Conservation (phyloP, 2,888 invertebrate genomes). For the Cephalotes varians region DNA sequence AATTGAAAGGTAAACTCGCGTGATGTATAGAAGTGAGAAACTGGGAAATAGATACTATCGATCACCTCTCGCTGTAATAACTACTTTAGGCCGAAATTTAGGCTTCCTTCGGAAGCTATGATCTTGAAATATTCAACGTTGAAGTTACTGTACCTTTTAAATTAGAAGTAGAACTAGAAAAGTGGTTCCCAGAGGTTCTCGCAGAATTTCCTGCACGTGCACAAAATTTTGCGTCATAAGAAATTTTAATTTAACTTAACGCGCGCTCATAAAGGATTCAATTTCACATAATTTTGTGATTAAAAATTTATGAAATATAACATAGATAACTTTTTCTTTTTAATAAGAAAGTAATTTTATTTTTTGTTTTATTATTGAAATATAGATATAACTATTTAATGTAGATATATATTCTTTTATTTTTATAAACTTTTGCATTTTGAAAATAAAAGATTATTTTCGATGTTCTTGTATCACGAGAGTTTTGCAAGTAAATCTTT, state of each 20-base stretch:
- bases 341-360: neutral
- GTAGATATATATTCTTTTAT: neutral
- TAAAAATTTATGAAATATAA: neutral
- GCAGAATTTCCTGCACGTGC: neutral
- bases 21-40: neutral
- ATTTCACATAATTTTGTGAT: neutral
- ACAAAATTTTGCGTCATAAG: neutral
- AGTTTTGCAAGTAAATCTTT: neutral
- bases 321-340: neutral
- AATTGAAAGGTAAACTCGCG: constrained; percentile 38
- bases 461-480: neutral
- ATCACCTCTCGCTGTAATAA: constrained; percentile 6
- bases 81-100: neutral
- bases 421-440: neutral
- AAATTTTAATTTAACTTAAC: neutral
- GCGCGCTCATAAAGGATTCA: neutral
- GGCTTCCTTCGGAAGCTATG: neutral
- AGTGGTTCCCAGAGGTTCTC: neutral
- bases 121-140: constrained; percentile 25
- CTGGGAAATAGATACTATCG: constrained; percentile 11
- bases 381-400: neutral
- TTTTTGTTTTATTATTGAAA: neutral
- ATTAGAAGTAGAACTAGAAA: neutral
- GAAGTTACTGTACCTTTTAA: neutral
- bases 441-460: neutral